Percentiles rank a stretch among this genome's conserved stretches.
phyloP scores from a whole-genome alignment of 2,888 invertebrate species.

The Drosophila pseudotakahashii region DNA sequence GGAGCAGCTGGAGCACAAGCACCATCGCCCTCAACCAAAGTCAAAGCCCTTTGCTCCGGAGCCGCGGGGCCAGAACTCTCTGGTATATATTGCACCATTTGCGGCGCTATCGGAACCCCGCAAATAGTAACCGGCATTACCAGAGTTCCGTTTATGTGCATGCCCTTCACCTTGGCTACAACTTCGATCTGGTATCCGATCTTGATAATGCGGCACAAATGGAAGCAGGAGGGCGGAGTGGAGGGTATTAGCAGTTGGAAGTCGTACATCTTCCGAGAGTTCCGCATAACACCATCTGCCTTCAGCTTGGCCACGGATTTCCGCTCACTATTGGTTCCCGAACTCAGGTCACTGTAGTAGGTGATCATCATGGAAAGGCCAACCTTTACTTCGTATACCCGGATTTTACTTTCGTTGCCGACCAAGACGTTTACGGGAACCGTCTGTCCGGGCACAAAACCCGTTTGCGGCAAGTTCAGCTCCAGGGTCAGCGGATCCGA shows the following conservation, averaged over 20 bases:
- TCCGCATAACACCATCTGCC: conserved; percentile 62
- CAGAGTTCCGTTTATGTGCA: conserved; percentile 67
- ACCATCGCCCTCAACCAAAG: conserved; percentile 13
- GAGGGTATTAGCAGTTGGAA: conserved; percentile 77
- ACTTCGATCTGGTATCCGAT: conserved; percentile 78
- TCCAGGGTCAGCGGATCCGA: conserved; percentile 71
- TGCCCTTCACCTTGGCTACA: conserved; percentile 70
- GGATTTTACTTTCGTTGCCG: conserved; percentile 87
- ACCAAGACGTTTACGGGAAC: conserved; percentile 84
- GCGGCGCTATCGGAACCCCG: conserved; percentile 69
- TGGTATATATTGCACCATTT: background rate
- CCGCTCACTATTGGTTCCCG: conserved; percentile 50
- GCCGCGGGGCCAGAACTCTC: background rate
- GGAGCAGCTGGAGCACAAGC: conserved; percentile 28
- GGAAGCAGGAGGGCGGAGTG: conserved; percentile 79
- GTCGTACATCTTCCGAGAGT: conserved; percentile 66
- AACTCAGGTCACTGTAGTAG: conserved; percentile 51
- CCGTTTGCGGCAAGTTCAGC: conserved; percentile 73
- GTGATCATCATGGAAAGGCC: conserved; percentile 74
- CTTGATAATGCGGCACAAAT: conserved; percentile 74
- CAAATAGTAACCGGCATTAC: conserved; percentile 81
- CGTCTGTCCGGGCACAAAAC: conserved; percentile 80
- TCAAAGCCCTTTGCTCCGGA: background rate
- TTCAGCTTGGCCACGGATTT: conserved; percentile 66
- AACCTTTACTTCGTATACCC: conserved; percentile 79